These are phyloP conservation scores for Typhlomys cinereus DNA, from an alignment of 2,113 vertebrate species.

Conservation along the genomic window DNA sequence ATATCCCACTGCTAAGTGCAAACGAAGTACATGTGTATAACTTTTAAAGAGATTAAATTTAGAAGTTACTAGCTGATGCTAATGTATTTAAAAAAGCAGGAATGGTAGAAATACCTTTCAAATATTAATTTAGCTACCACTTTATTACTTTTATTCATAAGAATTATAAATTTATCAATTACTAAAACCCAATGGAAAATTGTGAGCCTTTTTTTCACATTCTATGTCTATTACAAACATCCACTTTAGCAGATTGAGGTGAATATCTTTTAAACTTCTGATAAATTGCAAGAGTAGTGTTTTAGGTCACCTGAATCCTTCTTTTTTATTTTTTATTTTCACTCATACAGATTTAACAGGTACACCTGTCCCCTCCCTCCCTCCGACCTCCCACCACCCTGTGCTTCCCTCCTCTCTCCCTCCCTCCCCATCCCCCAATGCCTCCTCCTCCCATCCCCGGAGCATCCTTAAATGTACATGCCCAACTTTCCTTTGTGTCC, in stretches of 20 bases:
- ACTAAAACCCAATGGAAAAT: neutral
- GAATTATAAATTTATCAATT: neutral
- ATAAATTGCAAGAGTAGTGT: neutral
- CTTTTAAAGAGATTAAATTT: slow-evolving; percentile 19
- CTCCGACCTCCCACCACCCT: no score
- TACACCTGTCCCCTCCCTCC: no score
- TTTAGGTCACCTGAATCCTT: neutral
- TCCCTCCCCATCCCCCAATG: no score
- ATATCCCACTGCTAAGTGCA: neutral
- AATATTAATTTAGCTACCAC: neutral
- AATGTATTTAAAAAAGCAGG: slow-evolving; percentile 3
- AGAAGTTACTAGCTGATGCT: neutral
- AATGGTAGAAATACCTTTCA: neutral
- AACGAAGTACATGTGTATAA: neutral
- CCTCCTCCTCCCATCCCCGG: no score
- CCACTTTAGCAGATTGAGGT: slow-evolving; percentile 21
- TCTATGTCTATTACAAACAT: neutral
- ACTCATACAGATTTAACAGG: no score
- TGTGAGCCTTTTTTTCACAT: neutral
- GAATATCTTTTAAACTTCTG: neutral
- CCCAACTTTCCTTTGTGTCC: no score
- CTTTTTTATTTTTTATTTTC: no score
- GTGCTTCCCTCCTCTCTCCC: no score
- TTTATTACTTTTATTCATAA: neutral
- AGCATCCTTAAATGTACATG: no score